Conservation (phyloP, 1,140 invertebrate genomes). For the Cardiocondyla obscurior region DNA sequence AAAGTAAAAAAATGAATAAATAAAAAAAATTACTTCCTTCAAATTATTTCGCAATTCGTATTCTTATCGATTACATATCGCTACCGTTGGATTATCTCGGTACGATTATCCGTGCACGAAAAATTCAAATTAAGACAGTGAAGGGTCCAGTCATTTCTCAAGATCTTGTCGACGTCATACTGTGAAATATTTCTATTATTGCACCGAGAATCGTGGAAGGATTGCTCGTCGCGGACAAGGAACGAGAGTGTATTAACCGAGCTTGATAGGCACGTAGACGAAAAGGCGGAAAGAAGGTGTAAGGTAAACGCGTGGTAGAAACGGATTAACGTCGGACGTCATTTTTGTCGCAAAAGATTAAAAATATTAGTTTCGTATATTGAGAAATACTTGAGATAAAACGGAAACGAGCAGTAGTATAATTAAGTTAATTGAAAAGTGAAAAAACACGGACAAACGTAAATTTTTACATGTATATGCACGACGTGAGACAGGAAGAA, state of each 20-base stretch:
- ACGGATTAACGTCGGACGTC: too few species aligned
- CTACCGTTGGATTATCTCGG: neutral
- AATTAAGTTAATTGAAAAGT: too few species aligned
- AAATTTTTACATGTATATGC: too few species aligned
- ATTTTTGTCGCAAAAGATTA: too few species aligned
- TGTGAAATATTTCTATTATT: constrained; percentile 40
- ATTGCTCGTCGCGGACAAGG: constrained; percentile 66
- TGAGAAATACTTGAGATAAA: too few species aligned
- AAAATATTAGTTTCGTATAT: too few species aligned
- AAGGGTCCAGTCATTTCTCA: neutral
- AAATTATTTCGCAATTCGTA: too few species aligned
- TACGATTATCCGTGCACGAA: too few species aligned
- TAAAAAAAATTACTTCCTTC: too few species aligned
- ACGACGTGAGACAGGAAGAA: constrained; percentile 73
- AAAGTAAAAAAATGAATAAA: too few species aligned
- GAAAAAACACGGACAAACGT: too few species aligned
- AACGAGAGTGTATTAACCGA: constrained; percentile 75
- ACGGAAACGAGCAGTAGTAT: too few species aligned
- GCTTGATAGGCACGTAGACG: constrained; percentile 52
- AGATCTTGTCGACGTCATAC: neutral
- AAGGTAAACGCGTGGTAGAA: constrained; percentile 60
- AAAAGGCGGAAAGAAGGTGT: constrained; percentile 72
- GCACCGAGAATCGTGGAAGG: constrained; percentile 64
- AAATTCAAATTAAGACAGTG: neutral
- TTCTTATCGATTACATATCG: neutral